Evolutionary conservation across 2,113 vertebrate genomes (phyloP).

Genomic region (Neodontobutis hainanensis): DNA sequence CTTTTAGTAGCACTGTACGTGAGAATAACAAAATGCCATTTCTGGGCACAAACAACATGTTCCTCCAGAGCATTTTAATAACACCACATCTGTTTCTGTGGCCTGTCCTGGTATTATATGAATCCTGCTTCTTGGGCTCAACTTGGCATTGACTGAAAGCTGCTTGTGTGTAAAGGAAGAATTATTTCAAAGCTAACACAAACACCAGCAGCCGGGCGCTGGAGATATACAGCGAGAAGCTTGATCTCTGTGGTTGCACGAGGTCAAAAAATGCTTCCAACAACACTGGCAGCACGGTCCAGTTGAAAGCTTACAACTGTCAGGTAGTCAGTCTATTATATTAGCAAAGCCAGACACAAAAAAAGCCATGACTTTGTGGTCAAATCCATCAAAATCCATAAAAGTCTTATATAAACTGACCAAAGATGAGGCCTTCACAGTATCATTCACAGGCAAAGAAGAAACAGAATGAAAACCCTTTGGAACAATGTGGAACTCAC

Average conservation of each 20-base stretch:
- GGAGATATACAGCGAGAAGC: constrained; percentile 40
- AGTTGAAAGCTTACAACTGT: constrained; percentile 53
- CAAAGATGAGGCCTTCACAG: constrained; percentile 29
- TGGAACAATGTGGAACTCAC: constrained; percentile 80
- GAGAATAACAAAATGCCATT: too few relatives aligned
- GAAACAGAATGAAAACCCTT: too few relatives aligned
- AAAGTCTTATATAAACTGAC: constrained; percentile 65
- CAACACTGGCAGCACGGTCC: constrained; percentile 44
- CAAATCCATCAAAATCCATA: constrained; percentile 54
- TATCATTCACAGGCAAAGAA: neutral
- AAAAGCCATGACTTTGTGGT: constrained; percentile 41
- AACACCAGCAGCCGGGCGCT: constrained; percentile 44
- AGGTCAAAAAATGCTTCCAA: constrained; percentile 63
- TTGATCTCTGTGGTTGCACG: constrained; percentile 49
- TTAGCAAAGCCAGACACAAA: constrained; percentile 50
- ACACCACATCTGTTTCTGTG: constrained; percentile 59
- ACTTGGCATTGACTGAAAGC: constrained; percentile 62
- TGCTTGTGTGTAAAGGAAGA: constrained; percentile 59
- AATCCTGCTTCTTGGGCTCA: constrained; percentile 48
- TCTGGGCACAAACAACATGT: constrained; percentile 1
- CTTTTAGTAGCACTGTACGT: too few relatives aligned
- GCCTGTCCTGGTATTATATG: constrained; percentile 43
- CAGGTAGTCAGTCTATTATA: constrained; percentile 58
- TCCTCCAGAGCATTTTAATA: constrained; percentile 41
- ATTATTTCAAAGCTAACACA: constrained; percentile 59